phyloP scores from a whole-genome alignment of 2,797 vertebrate species.

The Sebastes nivosus region DNA sequence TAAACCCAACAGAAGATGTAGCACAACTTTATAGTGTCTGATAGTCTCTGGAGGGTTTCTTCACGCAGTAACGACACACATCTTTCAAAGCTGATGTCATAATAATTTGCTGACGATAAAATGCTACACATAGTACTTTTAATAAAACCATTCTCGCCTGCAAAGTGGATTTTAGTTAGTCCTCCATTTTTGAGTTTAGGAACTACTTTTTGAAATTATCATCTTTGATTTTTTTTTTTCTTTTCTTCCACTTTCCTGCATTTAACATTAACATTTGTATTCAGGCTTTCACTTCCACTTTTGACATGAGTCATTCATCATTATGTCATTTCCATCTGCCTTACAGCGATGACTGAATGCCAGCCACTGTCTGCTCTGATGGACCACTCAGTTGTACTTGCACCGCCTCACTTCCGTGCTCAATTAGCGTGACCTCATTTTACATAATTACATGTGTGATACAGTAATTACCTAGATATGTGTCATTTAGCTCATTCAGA shows the following conservation, averaged over 20 bases:
- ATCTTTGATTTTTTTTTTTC: neutral
- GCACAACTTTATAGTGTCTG: neutral
- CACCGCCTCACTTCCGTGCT: neutral
- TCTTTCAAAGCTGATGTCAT: neutral
- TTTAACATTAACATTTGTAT: conserved; percentile 21
- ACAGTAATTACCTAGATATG: neutral
- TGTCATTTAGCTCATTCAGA: conserved; percentile 13
- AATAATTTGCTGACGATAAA: neutral
- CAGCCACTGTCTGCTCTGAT: conserved; percentile 6
- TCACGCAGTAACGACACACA: neutral
- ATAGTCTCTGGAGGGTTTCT: neutral
- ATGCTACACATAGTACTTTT: neutral
- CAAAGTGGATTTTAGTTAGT: neutral
- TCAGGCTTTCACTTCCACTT: neutral
- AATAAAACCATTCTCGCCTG: neutral
- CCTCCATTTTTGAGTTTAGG: neutral
- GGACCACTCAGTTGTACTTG: neutral
- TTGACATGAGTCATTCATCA: conserved; percentile 5
- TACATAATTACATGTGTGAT: conserved; percentile 25
- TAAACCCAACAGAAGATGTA: neutral
- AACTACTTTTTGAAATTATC: neutral
- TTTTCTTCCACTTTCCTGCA: neutral
- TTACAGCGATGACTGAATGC: conserved; percentile 6
- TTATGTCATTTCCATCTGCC: conserved; percentile 13
- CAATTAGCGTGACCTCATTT: conserved; percentile 32